Base-by-base conservation (phyloP, 2,797 vertebrate genomes). In the Crenuchus spilurus region DNA sequence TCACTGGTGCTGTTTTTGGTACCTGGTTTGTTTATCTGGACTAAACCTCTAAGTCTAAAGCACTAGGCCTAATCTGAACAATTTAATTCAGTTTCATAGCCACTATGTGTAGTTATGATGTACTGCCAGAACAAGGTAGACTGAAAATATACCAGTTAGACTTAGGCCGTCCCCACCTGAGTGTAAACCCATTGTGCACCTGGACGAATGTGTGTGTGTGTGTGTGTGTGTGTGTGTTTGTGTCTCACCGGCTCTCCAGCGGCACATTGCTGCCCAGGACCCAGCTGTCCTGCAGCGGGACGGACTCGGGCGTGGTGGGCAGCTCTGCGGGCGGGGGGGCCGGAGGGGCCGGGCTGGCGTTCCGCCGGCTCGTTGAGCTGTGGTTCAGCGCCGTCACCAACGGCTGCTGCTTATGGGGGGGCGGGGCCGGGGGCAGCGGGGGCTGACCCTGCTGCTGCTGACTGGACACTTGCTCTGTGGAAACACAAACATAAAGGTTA, bases 241-340 rank as follows among this genome's bases (percentile, higher is more conserved):
- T 73, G 10, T 71, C 83, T 93, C 91, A 95, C 94, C 95, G 95
- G 93, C 94, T 95, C 90, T 96, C 95, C 95, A 96, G 94, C 89
- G 95, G 95, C 52, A 94, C 95, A 96, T 96, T 95, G 95, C 95
- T 96, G 94, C 95, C 95, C 93, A 96, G 94, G 92, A 96, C 95
- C 95, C 95, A 96, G 95, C 95, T 96, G 94, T 95, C 95, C 93
- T 96, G 95, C 94, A 96, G 95, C 94, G 95, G 95, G 92, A 96
- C 95, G 87, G 94, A 95, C 92, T 96, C 95, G 71, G 95, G 94
- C 88, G 95, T 96, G 94, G 95, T 95, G 94, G 95, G 95, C 94
- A 96, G 95, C 91, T 96, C 95, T 93, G 93, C 94, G 93, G 95
- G 95, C 91, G 94, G 91, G 76, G 92, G 94, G 92, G 94, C 94